Percentiles rank a stretch among this genome's conserved stretches.
Evolutionary conservation across 2,888 invertebrate genomes (phyloP).

Genomic region (Temnothorax rugatulus): DNA sequence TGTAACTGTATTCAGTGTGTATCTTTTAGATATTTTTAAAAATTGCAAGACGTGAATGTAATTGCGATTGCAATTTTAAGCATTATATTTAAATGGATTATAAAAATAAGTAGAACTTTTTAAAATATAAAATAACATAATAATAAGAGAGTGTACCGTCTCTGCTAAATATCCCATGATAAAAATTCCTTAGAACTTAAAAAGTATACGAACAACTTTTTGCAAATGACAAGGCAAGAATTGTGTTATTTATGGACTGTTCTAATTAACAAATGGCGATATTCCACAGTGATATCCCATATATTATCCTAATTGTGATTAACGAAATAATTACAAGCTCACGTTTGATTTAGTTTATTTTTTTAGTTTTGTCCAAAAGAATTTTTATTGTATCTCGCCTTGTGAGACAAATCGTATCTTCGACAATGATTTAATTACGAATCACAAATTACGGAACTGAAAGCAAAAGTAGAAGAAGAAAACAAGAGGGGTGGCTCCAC

Average conservation of each 20-base stretch:
- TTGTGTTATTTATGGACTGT: background rate
- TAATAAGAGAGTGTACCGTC: background rate
- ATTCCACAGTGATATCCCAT: too few species aligned
- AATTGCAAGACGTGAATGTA: background rate
- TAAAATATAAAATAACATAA: background rate
- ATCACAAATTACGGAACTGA: background rate
- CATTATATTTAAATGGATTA: background rate
- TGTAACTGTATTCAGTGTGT: background rate
- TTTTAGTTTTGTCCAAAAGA: background rate
- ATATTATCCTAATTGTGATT: background rate
- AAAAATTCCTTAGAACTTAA: background rate
- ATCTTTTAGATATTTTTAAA: background rate
- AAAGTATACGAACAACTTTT: background rate
- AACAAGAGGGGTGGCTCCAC: background rate
- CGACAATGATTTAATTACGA: conserved; percentile 4
- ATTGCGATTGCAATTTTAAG: background rate
- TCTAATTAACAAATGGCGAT: background rate
- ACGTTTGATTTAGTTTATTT: background rate
- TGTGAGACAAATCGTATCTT: background rate
- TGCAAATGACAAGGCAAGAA: background rate
- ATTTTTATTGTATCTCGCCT: background rate
- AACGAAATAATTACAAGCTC: background rate
- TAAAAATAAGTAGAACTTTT: background rate
- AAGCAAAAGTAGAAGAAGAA: background rate
- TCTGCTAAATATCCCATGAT: background rate